These are phyloP conservation scores for Lagorchestes hirsutus DNA, from an alignment of 2,797 vertebrate genomes.

Conservation along the genomic window DNA sequence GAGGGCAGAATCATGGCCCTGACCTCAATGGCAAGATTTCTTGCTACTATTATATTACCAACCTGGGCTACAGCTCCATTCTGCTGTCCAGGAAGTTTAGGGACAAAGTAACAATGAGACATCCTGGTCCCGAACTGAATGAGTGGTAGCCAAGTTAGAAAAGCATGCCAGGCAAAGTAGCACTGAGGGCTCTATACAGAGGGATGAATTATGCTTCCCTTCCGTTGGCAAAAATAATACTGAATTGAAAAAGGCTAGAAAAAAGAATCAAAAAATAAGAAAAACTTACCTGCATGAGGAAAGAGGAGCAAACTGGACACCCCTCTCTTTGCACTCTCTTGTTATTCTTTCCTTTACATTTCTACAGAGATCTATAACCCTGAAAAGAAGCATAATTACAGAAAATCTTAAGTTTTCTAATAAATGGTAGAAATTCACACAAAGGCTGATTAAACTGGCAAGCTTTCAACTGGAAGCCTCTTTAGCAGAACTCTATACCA, in stretches of 20 bases:
- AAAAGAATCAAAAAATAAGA: slow-evolving; percentile 15
- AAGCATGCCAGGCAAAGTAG: slow-evolving; percentile 27
- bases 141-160: neutral
- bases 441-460: slow-evolving; percentile 30
- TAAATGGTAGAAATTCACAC: slow-evolving; percentile 42
- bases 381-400: slow-evolving; percentile 82
- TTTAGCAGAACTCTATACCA: slow-evolving; percentile 36
- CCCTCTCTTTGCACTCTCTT: slow-evolving; percentile 96
- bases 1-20: slow-evolving; percentile 6
- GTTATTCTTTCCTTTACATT: slow-evolving; percentile 97
- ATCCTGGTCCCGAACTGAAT: slow-evolving; percentile 1
- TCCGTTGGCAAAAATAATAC: slow-evolving; percentile 24
- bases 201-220: slow-evolving; percentile 32
- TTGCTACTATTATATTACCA: neutral
- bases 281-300: slow-evolving; percentile 94
- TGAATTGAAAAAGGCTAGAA: neutral
- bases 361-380: slow-evolving; percentile 97
- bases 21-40: neutral
- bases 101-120: neutral
- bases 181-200: slow-evolving; percentile 13
- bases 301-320: slow-evolving; percentile 95
- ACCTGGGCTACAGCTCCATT: neutral
- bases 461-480: slow-evolving; percentile 41
- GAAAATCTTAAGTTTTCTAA: slow-evolving; percentile 59
- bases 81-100: neutral